These are phyloP conservation scores for Proisotoma minuta DNA, from an alignment of 2,888 invertebrate species.

Conservation along the genomic window DNA sequence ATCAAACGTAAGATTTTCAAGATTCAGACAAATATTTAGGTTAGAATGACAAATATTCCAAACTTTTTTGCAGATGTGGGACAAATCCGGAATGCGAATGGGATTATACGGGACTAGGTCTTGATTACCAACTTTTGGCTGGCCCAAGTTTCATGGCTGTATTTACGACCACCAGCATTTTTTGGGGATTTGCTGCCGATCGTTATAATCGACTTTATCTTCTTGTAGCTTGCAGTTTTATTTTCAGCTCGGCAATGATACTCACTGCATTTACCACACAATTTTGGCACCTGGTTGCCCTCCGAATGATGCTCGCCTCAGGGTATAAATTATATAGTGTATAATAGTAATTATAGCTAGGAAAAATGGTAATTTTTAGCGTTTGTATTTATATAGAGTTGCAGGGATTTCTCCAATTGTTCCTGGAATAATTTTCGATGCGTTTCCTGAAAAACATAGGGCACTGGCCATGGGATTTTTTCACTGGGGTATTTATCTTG, in stretches of 20 bases:
- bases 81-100: slow-evolving; percentile 76
- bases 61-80: too few species aligned
- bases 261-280: slow-evolving; percentile 75
- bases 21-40: not conserved
- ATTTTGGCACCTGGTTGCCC: slow-evolving; percentile 83
- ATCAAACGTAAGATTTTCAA: not conserved
- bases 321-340: slow-evolving; percentile 56
- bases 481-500: slow-evolving; percentile 94
- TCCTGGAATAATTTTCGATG: slow-evolving; percentile 6
- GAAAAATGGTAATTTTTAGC: too few species aligned
- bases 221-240: slow-evolving; percentile 68
- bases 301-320: slow-evolving; percentile 82
- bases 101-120: slow-evolving; percentile 86
- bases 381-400: not conserved
- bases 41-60: not conserved
- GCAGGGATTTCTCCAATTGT: not conserved
- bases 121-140: slow-evolving; percentile 86
- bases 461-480: slow-evolving; percentile 87
- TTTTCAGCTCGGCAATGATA: slow-evolving; percentile 78
- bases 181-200: slow-evolving; percentile 77
- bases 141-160: slow-evolving; percentile 90
- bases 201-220: slow-evolving; percentile 62
- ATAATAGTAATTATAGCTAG: too few species aligned
- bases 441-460: slow-evolving; percentile 56
- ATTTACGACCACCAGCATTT: slow-evolving; percentile 80